phyloP scores from a whole-genome alignment of 2,888 invertebrate genomes.

The Octodonta nipae region DNA sequence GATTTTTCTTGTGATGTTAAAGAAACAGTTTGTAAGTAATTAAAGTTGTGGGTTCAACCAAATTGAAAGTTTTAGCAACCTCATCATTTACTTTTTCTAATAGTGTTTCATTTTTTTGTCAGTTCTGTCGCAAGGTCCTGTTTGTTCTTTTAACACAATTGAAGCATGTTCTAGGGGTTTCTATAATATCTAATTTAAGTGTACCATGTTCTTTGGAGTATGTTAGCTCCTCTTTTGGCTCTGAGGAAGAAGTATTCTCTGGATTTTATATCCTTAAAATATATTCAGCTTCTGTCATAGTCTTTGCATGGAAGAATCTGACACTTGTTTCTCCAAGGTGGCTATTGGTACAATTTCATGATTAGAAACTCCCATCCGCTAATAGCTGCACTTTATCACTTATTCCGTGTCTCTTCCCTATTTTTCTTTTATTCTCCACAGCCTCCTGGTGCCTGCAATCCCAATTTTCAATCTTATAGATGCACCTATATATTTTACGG shows the following conservation, averaged over 20 bases:
- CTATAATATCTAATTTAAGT: constrained; percentile 3
- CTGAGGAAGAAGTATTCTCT: constrained; percentile 5
- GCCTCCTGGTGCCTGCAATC: constrained; percentile 10
- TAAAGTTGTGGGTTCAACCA: constrained; percentile 4
- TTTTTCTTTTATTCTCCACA: constrained; percentile 15
- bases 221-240: neutral
- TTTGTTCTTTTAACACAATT: constrained; percentile 9
- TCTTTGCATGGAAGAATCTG: neutral
- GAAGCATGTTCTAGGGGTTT: constrained; percentile 9
- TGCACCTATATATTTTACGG: constrained; percentile 15
- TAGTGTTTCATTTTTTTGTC: constrained; percentile 4
- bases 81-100: neutral
- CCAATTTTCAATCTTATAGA: constrained; percentile 11
- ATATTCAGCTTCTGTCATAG: constrained; percentile 4
- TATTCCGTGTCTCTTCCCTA: constrained; percentile 3
- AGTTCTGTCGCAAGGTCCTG: constrained; percentile 5
- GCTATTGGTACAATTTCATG: constrained; percentile 5
- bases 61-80: constrained; percentile 1
- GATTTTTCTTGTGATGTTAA: no score
- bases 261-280: constrained; percentile 4
- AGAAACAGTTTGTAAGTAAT: no score
- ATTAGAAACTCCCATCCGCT: constrained; percentile 5
- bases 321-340: constrained; percentile 5
- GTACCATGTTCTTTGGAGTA: constrained; percentile 10
- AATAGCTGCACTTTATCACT: constrained; percentile 1